phyloP scores from a whole-genome alignment of 2,888 invertebrate genomes.

The Tetragonula carbonaria region DNA sequence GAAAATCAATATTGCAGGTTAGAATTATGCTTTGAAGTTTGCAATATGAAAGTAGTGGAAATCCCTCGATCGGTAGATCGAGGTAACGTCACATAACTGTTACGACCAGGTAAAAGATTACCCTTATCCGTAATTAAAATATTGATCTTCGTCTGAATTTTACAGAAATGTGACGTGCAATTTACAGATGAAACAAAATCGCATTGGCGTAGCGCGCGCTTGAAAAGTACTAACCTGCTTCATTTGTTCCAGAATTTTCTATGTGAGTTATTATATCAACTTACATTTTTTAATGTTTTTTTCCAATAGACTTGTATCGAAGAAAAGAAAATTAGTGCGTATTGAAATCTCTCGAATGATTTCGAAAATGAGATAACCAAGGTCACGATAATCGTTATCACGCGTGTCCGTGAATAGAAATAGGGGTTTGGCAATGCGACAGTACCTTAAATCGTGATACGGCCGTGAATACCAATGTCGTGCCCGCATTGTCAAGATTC shows the following conservation, averaged over 20 bases:
- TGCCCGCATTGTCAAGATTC: conserved; percentile 73
- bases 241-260: neutral
- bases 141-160: neutral
- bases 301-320: neutral
- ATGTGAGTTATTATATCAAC: neutral
- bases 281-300: neutral
- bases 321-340: neutral
- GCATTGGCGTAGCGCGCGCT: neutral
- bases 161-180: neutral
- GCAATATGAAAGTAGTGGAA: neutral
- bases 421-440: conserved; percentile 73
- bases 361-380: conserved; percentile 25
- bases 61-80: no score
- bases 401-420: conserved; percentile 46
- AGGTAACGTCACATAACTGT: neutral
- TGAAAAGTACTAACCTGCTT: neutral
- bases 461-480: conserved; percentile 74
- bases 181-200: neutral
- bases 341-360: neutral
- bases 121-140: neutral
- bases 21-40: conserved; percentile 1
- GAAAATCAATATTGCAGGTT: neutral
- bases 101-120: neutral
- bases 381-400: conserved; percentile 44
- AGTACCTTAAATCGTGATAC: conserved; percentile 65